These are phyloP conservation scores for Plotosus lineatus DNA, from an alignment of 2,113 vertebrate genomes.

Conservation along the genomic window DNA sequence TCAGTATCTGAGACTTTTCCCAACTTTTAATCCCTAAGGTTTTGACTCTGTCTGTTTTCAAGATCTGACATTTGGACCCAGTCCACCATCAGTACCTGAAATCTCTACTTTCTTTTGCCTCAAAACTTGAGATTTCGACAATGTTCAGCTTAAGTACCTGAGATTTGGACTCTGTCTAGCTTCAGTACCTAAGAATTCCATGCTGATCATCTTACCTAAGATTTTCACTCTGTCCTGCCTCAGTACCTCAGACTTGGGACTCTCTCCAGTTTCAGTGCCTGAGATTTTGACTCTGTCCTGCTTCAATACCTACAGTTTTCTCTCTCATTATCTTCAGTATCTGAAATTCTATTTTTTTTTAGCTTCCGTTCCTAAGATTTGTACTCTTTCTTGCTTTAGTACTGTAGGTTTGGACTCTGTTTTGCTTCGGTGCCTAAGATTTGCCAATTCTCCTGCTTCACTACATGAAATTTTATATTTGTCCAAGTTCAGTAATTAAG, in stretches of 20 bases:
- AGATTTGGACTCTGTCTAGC: neutral
- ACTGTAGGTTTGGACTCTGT: neutral
- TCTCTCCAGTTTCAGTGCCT: neutral
- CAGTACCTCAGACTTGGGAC: no score
- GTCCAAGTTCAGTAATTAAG: no score
- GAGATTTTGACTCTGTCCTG: neutral
- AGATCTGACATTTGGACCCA: neutral
- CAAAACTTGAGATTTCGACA: neutral
- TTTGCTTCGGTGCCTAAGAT: neutral
- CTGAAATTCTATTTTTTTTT: neutral
- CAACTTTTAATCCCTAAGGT: neutral
- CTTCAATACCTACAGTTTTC: no score
- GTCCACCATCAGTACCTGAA: neutral
- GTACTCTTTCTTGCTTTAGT: neutral
- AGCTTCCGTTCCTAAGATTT: neutral
- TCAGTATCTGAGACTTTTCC: neutral
- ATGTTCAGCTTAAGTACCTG: neutral
- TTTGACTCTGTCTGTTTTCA: neutral
- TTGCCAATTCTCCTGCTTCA: neutral
- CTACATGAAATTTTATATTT: neutral
- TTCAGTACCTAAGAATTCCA: neutral
- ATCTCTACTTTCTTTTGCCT: no score
- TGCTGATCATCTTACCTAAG: no score
- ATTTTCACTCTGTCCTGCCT: neutral
- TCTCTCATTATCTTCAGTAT: neutral